These are phyloP conservation scores for Heloderma charlesbogerti DNA, from an alignment of 2,113 vertebrate genomes.

Conservation along the genomic window DNA sequence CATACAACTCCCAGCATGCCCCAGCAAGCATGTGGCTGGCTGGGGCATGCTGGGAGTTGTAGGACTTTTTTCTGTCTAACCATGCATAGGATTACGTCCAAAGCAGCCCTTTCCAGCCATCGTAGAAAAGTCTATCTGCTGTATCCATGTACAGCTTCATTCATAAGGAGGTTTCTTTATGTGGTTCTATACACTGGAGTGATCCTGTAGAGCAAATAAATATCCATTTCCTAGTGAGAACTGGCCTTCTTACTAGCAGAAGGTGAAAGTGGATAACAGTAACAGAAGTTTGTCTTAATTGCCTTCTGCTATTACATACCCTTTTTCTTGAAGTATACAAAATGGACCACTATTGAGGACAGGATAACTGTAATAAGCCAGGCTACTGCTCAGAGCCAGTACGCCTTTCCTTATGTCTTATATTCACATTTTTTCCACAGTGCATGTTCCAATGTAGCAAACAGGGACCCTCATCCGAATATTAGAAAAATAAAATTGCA, in stretches of 20 bases:
- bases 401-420: neutral
- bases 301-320: neutral
- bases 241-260: neutral
- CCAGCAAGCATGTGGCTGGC: too few species aligned
- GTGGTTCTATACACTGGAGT: neutral
- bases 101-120: neutral
- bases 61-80: too few species aligned
- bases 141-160: neutral
- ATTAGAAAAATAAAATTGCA: constrained; percentile 59
- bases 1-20: too few species aligned
- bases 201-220: neutral
- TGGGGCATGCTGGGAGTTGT: too few species aligned
- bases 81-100: too few species aligned
- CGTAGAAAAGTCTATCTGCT: neutral
- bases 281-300: neutral
- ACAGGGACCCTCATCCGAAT: constrained; percentile 39
- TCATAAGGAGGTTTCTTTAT: neutral
- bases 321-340: neutral
- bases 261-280: neutral
- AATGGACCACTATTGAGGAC: neutral
- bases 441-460: constrained; percentile 28
- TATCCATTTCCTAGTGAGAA: neutral
- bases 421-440: constrained; percentile 17
- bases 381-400: neutral
- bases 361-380: neutral